phyloP scores from a whole-genome alignment of 1,140 invertebrate species.

The Paraescarpia echinospica region DNA sequence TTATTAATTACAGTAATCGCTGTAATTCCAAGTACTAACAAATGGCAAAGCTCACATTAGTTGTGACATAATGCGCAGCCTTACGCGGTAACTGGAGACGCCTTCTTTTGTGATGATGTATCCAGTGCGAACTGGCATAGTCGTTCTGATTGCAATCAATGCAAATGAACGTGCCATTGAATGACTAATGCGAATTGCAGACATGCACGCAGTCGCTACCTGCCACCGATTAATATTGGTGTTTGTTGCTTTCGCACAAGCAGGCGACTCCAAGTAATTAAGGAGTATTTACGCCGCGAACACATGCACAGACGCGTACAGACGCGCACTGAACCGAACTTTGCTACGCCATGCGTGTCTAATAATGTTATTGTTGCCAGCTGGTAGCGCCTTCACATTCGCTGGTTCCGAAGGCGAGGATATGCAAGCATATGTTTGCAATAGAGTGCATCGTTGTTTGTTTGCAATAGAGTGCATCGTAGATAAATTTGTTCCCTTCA shows the following conservation, averaged over 20 bases:
- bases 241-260: background rate
- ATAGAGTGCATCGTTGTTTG: too few species aligned
- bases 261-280: background rate
- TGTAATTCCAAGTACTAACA: background rate
- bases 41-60: background rate
- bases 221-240: slow-evolving; percentile 9
- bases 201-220: background rate
- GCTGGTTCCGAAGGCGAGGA: background rate
- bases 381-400: background rate
- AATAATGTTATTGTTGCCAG: background rate
- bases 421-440: background rate
- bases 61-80: background rate
- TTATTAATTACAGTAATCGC: background rate
- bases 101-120: background rate
- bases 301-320: background rate
- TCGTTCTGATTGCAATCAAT: background rate
- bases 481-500: too few species aligned
- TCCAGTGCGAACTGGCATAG: background rate
- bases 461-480: background rate
- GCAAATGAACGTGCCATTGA: background rate
- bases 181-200: background rate
- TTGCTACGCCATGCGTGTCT: background rate
- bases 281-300: background rate
- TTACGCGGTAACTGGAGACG: background rate
- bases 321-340: too few species aligned